Evolutionary conservation across 2,888 invertebrate genomes (phyloP).

Genomic region (Perithous albicinctus): DNA sequence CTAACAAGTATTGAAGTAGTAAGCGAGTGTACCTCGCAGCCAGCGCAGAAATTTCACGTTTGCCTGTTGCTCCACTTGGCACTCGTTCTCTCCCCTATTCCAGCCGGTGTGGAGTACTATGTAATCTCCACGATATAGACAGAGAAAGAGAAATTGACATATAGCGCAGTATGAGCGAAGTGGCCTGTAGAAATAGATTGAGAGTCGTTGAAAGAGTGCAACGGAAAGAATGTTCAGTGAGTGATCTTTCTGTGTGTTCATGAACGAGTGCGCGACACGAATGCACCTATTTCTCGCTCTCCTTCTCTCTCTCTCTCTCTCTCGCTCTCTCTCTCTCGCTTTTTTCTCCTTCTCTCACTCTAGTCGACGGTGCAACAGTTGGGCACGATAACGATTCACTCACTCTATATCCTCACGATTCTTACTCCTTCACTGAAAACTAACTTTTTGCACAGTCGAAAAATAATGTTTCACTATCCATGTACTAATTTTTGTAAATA

Average conservation of each 20-base stretch:
- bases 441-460: neutral
- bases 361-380: constrained; percentile 68
- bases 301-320: constrained; percentile 2
- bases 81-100: neutral
- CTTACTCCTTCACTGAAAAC: constrained; percentile 45
- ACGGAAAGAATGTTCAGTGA: neutral
- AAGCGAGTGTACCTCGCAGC: neutral
- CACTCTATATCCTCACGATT: constrained; percentile 44
- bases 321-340: too few relatives aligned
- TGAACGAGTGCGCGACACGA: constrained; percentile 19
- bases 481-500: too few relatives aligned
- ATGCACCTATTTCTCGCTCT: constrained; percentile 13
- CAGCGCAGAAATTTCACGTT: neutral
- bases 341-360: constrained; percentile 3
- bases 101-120: neutral
- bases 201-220: constrained; percentile 19
- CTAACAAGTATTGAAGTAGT: constrained; percentile 18
- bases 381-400: constrained; percentile 67
- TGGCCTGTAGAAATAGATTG: constrained; percentile 8
- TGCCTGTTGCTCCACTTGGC: constrained; percentile 31
- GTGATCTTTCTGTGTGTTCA: neutral
- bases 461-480: constrained; percentile 22
- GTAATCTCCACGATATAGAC: neutral
- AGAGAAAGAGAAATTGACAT: constrained; percentile 32
- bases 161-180: neutral